A percentile compares a stretch with the other conserved stretches of the same genome.
Conservation (phyloP, 2,113 vertebrate genomes). For the Brachionichthys hirsutus region DNA sequence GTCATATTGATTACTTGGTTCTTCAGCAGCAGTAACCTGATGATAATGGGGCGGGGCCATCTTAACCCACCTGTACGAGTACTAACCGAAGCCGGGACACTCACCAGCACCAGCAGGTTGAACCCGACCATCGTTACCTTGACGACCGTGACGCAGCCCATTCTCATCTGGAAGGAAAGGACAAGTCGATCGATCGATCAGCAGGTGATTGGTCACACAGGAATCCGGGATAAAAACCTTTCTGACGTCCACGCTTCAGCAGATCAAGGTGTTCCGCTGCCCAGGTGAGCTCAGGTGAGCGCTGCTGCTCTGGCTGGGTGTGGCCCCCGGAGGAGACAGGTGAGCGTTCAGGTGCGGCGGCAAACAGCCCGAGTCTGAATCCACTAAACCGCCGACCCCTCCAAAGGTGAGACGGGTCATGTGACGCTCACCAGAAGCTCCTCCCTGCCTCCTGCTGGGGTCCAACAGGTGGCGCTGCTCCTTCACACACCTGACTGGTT, state of each 20-base stretch:
- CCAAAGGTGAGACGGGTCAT: neutral
- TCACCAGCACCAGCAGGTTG: constrained; percentile 90
- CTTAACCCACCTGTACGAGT: neutral
- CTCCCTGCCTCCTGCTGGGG: too few relatives aligned
- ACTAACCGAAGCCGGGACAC: constrained; percentile 60
- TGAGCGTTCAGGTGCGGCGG: constrained; percentile 22
- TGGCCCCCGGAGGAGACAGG: constrained; percentile 45
- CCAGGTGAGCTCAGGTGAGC: constrained; percentile 14
- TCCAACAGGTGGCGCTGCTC: too few relatives aligned
- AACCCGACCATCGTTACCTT: constrained; percentile 87
- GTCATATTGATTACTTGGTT: too few relatives aligned
- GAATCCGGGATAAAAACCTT: too few relatives aligned
- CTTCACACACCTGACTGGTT: too few relatives aligned
- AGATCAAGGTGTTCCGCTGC: neutral
- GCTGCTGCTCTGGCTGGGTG: too few relatives aligned
- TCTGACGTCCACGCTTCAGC: too few relatives aligned
- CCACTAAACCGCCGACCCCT: neutral
- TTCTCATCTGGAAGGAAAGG: constrained; percentile 74
- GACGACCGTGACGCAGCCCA: constrained; percentile 87
- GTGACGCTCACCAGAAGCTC: too few relatives aligned
- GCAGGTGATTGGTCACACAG: too few relatives aligned
- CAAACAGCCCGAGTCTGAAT: too few relatives aligned
- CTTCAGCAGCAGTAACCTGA: too few relatives aligned
- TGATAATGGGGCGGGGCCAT: too few relatives aligned
- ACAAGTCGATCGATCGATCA: constrained; percentile 30